These are phyloP conservation scores for Scalopus aquaticus DNA, from an alignment of 2,113 vertebrate species.

Conservation along the genomic window DNA sequence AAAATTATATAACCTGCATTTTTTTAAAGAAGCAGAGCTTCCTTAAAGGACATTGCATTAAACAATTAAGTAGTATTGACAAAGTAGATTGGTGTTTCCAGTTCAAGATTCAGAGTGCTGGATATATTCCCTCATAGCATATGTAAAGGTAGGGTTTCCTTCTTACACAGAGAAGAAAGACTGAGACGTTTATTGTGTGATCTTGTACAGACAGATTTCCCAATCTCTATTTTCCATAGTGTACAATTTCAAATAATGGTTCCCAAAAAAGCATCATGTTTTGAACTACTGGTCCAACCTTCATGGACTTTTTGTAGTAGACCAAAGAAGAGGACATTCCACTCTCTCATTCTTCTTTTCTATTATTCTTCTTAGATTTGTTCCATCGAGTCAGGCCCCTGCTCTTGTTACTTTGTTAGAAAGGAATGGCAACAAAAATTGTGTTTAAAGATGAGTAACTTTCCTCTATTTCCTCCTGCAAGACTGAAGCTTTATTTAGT, in stretches of 20 bases:
- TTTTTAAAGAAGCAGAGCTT: slow-evolving; percentile 12
- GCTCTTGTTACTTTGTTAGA: not conserved
- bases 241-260: not conserved
- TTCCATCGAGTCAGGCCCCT: not conserved
- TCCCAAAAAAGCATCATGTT: not conserved
- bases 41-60: not conserved
- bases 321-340: not conserved
- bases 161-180: not conserved
- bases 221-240: not conserved
- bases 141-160: not conserved
- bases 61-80: not conserved
- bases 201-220: not conserved
- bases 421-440: not conserved
- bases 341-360: not conserved
- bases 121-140: not conserved
- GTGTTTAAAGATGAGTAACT: not conserved
- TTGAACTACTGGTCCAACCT: not conserved
- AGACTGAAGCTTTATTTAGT: not conserved
- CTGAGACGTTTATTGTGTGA: not conserved
- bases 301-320: not conserved
- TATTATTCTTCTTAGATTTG: not conserved
- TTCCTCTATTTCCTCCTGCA: not conserved
- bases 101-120: not conserved
- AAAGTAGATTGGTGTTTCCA: not conserved
- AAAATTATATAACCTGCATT: not conserved